phyloP scores from a whole-genome alignment of 2,797 vertebrate genomes.

The Phrynocephalus forsythii region DNA sequence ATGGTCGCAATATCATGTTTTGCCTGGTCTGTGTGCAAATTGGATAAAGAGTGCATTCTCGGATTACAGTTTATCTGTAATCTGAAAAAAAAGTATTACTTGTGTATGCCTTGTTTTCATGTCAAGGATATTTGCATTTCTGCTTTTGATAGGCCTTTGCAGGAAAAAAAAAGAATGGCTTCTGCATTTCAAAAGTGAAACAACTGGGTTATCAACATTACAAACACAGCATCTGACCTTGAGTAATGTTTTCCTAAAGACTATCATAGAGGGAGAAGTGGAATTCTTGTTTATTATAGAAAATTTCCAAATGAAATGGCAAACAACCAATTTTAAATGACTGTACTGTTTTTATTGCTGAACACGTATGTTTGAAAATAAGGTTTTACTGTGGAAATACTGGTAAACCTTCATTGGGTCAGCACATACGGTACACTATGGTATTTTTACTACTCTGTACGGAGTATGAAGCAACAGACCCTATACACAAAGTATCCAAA shows the following conservation, averaged over 20 bases:
- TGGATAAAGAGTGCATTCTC: background rate
- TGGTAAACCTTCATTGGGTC: constrained; percentile 61
- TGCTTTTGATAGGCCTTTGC: background rate
- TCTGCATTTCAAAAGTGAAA: background rate
- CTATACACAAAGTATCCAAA: constrained; percentile 38
- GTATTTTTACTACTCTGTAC: constrained; percentile 63
- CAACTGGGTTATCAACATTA: background rate
- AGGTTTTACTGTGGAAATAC: constrained; percentile 68
- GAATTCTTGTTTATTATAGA: background rate
- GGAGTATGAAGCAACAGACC: constrained; percentile 62
- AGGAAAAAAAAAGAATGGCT: background rate
- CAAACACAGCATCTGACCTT: background rate
- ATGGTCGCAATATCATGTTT: too few species aligned
- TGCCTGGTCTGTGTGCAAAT: background rate
- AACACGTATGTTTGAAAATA: constrained; percentile 57
- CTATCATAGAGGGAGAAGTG: background rate
- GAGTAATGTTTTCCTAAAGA: background rate
- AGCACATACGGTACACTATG: background rate
- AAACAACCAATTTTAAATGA: constrained; percentile 53
- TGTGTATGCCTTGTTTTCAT: background rate
- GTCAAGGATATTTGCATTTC: background rate
- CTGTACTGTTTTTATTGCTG: constrained; percentile 57
- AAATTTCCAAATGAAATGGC: constrained; percentile 53
- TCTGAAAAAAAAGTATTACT: constrained; percentile 2
- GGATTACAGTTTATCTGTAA: background rate